Evolutionary conservation across 2,113 vertebrate genomes (phyloP).

Genomic region (Crotalus viridis): DNA sequence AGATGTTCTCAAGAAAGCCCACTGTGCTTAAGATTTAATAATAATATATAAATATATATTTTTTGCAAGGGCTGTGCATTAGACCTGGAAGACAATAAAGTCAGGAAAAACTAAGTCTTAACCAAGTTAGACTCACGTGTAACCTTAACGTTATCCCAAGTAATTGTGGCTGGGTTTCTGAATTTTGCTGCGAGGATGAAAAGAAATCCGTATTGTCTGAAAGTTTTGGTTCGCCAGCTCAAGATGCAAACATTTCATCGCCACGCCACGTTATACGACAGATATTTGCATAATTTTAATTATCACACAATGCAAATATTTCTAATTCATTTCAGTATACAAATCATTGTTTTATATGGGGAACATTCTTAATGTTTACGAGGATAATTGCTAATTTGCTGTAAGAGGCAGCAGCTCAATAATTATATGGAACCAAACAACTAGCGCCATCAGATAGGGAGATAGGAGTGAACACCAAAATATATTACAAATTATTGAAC

Average conservation of each 20-base stretch:
- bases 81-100: background rate
- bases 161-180: background rate
- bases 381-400: conserved; percentile 77
- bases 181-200: background rate
- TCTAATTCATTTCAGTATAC: conserved; percentile 73
- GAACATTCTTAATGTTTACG: conserved; percentile 77
- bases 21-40: background rate
- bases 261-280: conserved; percentile 36
- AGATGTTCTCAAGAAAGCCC: background rate
- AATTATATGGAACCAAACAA: conserved; percentile 75
- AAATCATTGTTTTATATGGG: conserved; percentile 77
- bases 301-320: conserved; percentile 74
- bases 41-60: background rate
- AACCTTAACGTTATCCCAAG: background rate
- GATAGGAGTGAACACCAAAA: conserved; percentile 70
- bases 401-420: conserved; percentile 75
- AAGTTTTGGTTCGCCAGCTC: background rate
- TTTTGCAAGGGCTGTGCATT: background rate
- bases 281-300: conserved; percentile 74
- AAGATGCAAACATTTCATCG: conserved; percentile 22
- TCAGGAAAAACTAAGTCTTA: background rate
- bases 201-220: background rate
- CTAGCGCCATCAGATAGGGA: conserved; percentile 76
- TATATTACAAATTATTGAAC: conserved; percentile 66
- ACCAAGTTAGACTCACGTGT: background rate